phyloP scores from a whole-genome alignment of 2,888 invertebrate genomes.

The Aphodius granarius region DNA sequence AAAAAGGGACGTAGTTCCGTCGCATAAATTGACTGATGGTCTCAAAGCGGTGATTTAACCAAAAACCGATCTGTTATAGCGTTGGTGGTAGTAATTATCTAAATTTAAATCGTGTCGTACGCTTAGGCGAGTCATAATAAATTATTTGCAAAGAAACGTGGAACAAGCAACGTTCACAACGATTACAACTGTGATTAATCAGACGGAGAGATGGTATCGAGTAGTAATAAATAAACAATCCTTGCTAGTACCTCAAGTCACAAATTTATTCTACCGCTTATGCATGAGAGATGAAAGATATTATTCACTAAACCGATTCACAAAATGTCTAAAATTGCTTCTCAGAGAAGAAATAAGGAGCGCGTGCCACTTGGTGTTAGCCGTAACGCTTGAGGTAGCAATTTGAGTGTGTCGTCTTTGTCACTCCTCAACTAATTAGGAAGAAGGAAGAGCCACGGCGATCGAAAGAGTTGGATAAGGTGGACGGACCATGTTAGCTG shows the following conservation, averaged over 20 bases:
- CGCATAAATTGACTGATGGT: constrained; percentile 32
- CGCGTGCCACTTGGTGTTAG: not conserved
- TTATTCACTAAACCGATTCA: no score
- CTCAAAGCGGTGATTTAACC: constrained; percentile 27
- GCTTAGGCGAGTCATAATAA: not conserved
- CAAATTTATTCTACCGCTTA: constrained; percentile 16
- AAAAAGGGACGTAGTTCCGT: constrained; percentile 1
- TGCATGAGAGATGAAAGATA: not conserved
- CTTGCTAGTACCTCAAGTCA: constrained; percentile 17
- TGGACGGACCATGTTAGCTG: not conserved
- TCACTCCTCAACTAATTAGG: constrained; percentile 14
- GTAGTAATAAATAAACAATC: constrained; percentile 27
- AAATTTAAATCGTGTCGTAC: not conserved
- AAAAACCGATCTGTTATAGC: constrained; percentile 29
- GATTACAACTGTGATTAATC: constrained; percentile 32
- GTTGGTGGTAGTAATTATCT: not conserved
- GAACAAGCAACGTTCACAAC: constrained; percentile 5
- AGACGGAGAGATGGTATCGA: constrained; percentile 28
- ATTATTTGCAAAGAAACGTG: not conserved
- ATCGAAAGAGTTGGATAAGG: constrained; percentile 10
- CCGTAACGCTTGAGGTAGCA: not conserved
- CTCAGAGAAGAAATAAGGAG: not conserved
- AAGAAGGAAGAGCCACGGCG: not conserved
- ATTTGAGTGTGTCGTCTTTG: not conserved
- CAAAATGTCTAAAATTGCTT: not conserved